A percentile compares a stretch with the other conserved stretches of the same genome.
Evolutionary conservation across 2,113 vertebrate genomes (phyloP).

Genomic region (Pelusios castaneus): DNA sequence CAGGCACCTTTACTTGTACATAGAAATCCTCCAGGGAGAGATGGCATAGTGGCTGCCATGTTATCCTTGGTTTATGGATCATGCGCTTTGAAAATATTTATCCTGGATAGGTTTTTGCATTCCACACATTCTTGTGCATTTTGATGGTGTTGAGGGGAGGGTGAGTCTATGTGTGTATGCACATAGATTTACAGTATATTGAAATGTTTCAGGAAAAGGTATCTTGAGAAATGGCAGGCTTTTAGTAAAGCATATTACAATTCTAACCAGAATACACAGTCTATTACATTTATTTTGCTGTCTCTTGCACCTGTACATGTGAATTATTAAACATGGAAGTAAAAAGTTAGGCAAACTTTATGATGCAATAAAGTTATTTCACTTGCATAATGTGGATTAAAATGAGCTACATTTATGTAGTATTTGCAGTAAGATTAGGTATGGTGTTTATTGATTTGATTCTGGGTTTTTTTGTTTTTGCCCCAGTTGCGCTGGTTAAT

Average conservation of each 20-base stretch:
- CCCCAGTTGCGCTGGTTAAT: not conserved
- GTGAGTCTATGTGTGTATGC: rapidly evolving
- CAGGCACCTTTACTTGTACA: not conserved
- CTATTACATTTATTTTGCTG: not conserved
- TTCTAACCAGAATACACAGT: not conserved
- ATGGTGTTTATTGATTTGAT: not conserved
- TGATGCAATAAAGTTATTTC: not conserved
- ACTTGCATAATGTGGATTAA: not conserved
- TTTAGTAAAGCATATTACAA: rapidly evolving
- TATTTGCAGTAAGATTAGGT: not conserved
- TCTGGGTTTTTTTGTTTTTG: not conserved
- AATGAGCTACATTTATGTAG: not conserved
- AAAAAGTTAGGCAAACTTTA: not conserved
- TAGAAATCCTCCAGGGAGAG: not conserved
- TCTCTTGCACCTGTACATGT: not conserved
- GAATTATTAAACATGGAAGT: not conserved
- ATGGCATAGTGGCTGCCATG: not conserved
- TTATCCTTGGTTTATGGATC: not conserved
- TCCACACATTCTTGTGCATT: not conserved
- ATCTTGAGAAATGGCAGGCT: not conserved
- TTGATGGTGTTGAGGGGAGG: not conserved
- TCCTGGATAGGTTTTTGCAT: not conserved
- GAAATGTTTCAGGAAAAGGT: not conserved
- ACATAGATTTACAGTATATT: not conserved
- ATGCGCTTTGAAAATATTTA: not conserved